Evolutionary conservation across 2,797 vertebrate genomes (phyloP).

Genomic region (Cynodonichthys magdalenae): DNA sequence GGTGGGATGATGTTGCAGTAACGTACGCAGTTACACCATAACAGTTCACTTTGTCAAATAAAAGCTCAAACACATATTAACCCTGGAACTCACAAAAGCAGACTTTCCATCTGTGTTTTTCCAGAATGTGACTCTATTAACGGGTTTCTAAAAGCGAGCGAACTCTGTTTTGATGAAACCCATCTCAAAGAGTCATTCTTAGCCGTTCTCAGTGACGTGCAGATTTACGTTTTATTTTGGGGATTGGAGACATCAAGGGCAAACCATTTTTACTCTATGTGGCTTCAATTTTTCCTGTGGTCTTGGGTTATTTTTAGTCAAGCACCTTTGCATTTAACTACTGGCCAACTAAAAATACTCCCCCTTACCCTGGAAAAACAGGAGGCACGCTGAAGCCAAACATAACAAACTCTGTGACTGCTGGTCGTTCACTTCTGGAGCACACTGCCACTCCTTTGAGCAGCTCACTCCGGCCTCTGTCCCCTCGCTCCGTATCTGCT

Average conservation of each 20-base stretch:
- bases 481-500: constrained; percentile 51
- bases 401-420: constrained; percentile 75
- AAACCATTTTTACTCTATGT: constrained; percentile 76
- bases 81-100: constrained; percentile 13
- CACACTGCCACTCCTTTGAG: constrained; percentile 71
- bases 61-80: constrained; percentile 11
- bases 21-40: not conserved
- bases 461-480: constrained; percentile 59
- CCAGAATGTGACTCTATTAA: constrained; percentile 45
- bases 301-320: constrained; percentile 77
- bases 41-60: constrained; percentile 7
- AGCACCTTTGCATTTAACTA: constrained; percentile 79
- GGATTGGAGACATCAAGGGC: constrained; percentile 51
- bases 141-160: constrained; percentile 33
- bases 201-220: constrained; percentile 63
- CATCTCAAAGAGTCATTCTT: constrained; percentile 70
- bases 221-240: constrained; percentile 70
- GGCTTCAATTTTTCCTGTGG: constrained; percentile 81
- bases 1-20: not conserved
- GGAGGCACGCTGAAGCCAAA: constrained; percentile 70
- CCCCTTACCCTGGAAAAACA: constrained; percentile 77
- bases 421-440: constrained; percentile 67
- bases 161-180: constrained; percentile 48
- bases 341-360: constrained; percentile 81
- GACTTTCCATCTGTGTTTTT: constrained; percentile 35